phyloP scores from a whole-genome alignment of 2,113 vertebrate genomes.

The Zapus hudsonius region DNA sequence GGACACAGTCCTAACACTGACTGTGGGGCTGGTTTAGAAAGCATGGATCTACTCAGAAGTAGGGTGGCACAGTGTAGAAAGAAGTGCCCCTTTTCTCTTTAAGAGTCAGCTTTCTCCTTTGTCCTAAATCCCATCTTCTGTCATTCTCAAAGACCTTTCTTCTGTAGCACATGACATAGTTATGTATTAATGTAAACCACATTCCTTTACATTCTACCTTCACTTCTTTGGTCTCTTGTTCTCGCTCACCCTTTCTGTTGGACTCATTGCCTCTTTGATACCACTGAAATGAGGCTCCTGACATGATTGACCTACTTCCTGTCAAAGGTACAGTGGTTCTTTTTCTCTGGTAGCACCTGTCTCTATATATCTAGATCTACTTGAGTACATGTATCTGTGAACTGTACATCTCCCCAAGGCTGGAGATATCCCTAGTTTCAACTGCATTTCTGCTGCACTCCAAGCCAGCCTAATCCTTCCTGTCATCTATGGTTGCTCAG shows the following conservation, averaged over 20 bases:
- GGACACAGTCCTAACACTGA: background rate
- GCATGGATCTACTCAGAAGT: background rate
- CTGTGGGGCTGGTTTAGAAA: background rate
- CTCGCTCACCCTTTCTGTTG: background rate
- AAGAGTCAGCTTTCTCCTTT: background rate
- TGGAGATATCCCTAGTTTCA: background rate
- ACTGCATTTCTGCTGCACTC: background rate
- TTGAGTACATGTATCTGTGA: background rate
- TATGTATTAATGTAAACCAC: background rate
- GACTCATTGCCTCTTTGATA: background rate
- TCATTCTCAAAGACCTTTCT: conserved; percentile 6
- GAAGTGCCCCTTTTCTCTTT: background rate
- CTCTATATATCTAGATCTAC: background rate
- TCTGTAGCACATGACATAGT: background rate
- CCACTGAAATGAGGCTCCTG: background rate
- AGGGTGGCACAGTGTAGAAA: background rate
- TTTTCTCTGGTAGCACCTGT: background rate
- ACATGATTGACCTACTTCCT: background rate
- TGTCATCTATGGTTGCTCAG: background rate
- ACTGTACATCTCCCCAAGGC: background rate
- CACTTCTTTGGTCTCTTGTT: background rate
- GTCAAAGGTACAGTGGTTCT: background rate
- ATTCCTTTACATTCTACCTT: background rate
- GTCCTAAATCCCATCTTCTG: background rate
- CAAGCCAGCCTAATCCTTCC: background rate